Evolutionary conservation across 2,113 vertebrate genomes (phyloP).

Genomic region (Athene cunicularia): DNA sequence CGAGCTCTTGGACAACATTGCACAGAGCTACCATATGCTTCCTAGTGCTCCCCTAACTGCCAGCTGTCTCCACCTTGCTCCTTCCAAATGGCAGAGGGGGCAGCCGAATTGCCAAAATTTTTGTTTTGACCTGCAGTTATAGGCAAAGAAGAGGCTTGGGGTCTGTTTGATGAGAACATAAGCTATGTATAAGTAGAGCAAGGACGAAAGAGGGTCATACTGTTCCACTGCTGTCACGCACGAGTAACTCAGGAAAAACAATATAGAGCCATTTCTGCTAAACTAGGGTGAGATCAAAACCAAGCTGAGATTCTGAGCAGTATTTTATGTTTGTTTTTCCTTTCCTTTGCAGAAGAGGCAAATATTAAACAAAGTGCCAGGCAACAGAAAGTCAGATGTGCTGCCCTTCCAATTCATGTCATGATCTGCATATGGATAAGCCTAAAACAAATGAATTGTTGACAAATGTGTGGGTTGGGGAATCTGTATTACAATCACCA

Average conservation of each 20-base stretch:
- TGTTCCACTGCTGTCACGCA: accelerated
- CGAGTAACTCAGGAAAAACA: background rate
- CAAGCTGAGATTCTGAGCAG: background rate
- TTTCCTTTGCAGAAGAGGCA: background rate
- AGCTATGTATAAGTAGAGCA: slow-evolving; percentile 1
- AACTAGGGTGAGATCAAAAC: background rate
- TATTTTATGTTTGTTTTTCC: background rate
- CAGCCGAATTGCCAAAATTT: slow-evolving; percentile 20
- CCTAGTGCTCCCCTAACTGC: slow-evolving; percentile 59
- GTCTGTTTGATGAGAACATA: background rate
- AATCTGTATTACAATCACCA: background rate
- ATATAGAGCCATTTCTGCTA: background rate
- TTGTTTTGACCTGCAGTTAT: slow-evolving; percentile 42
- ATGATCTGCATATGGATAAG: background rate
- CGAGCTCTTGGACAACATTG: background rate
- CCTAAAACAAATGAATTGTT: background rate
- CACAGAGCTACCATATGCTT: slow-evolving; percentile 57
- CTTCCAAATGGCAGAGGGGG: slow-evolving; percentile 58
- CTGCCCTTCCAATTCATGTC: background rate
- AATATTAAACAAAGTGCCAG: background rate
- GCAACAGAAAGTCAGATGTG: background rate
- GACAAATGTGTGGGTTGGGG: background rate
- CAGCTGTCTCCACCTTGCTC: slow-evolving; percentile 54
- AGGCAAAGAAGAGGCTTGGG: background rate
- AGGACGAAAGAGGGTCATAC: slow-evolving; percentile 2